A percentile compares a stretch with the other conserved stretches of the same genome.
Conservation (phyloP, 2,113 vertebrate genomes). For the Hippocampus comes region DNA sequence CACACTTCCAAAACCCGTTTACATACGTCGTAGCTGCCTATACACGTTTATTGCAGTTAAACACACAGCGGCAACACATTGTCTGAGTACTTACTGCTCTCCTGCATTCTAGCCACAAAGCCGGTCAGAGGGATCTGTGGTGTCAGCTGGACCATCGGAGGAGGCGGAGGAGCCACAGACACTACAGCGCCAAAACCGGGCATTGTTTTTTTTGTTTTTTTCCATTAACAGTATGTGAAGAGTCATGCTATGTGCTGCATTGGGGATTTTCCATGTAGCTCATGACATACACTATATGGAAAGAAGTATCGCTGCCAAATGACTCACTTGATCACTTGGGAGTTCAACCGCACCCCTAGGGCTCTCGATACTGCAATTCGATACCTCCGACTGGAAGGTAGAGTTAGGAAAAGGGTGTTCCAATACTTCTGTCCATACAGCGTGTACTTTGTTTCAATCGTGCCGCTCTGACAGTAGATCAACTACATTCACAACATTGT, state of each 20-base stretch:
- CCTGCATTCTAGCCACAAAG: slow-evolving; percentile 99
- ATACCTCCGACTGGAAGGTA: not conserved
- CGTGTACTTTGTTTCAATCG: slow-evolving; percentile 1
- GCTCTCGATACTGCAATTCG: not conserved
- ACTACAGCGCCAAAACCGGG: slow-evolving; percentile 81
- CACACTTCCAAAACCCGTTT: too few species aligned
- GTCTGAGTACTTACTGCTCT: slow-evolving; percentile 94
- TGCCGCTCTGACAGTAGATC: slow-evolving; percentile 17
- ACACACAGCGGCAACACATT: not conserved
- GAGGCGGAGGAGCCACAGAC: slow-evolving; percentile 94
- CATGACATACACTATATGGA: too few species aligned
- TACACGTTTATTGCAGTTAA: too few species aligned
- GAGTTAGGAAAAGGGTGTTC: not conserved
- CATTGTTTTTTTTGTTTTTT: not conserved
- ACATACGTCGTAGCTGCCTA: too few species aligned
- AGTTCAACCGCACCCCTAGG: too few species aligned
- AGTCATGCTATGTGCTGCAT: not conserved
- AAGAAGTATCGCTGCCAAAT: too few species aligned
- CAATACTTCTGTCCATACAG: not conserved
- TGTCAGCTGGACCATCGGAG: slow-evolving; percentile 98
- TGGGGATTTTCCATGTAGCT: not conserved
- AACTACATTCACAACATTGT: slow-evolving; percentile 51
- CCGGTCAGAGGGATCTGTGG: slow-evolving; percentile 99
- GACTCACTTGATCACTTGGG: too few species aligned
- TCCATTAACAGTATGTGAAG: not conserved